A percentile compares a stretch with the other conserved stretches of the same genome.
phyloP scores from a whole-genome alignment of 2,113 vertebrate genomes.

The Perca fluviatilis region DNA sequence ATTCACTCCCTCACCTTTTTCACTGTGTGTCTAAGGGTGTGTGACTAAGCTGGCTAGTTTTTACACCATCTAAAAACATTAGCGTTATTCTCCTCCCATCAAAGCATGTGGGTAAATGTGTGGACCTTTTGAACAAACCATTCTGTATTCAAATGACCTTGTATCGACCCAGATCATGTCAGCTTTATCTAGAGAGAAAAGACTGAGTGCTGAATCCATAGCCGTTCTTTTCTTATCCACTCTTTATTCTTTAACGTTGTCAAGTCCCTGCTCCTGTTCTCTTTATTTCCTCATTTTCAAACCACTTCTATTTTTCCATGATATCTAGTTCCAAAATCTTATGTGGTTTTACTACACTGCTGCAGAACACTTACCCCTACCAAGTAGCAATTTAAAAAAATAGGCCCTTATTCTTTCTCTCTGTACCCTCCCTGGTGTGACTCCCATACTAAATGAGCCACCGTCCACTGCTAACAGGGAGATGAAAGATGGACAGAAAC shows the following conservation, averaged over 20 bases:
- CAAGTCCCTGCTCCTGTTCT: conserved; percentile 10
- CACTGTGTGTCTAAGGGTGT: conserved; percentile 37
- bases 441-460: conserved; percentile 53
- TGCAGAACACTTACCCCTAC: conserved; percentile 43
- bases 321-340: conserved; percentile 41
- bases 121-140: conserved; percentile 23
- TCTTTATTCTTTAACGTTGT: conserved; percentile 45
- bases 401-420: conserved; percentile 52
- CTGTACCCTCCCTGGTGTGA: conserved; percentile 52
- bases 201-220: conserved; percentile 8
- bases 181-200: conserved; percentile 39
- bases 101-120: neutral
- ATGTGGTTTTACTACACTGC: conserved; percentile 43
- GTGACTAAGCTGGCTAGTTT: conserved; percentile 38
- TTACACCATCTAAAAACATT: conserved; percentile 51
- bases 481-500: conserved; percentile 51
- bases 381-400: conserved; percentile 59
- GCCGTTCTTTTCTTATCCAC: conserved; percentile 20
- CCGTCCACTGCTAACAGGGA: conserved; percentile 38
- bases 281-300: conserved; percentile 40
- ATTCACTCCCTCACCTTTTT: conserved; percentile 52
- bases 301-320: conserved; percentile 25
- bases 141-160: conserved; percentile 45
- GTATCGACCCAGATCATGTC: conserved; percentile 20
- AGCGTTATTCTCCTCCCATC: neutral